Conservation (phyloP, 2,888 invertebrate genomes). For the Smittia sp. region DNA sequence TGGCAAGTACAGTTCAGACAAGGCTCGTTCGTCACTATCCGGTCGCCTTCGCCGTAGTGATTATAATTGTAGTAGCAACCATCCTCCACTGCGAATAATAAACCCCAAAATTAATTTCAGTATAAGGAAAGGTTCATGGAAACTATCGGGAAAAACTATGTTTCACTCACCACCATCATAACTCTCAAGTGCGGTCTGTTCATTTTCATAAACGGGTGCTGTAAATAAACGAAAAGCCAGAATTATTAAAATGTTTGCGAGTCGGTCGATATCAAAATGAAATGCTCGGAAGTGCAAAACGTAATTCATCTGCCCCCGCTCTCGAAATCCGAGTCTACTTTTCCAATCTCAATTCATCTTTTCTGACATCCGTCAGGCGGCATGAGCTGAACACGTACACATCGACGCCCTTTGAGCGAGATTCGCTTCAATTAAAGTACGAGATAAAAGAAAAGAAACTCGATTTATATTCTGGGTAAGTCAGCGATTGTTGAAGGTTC, state of each 20-base stretch:
- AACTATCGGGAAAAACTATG: slow-evolving; percentile 4
- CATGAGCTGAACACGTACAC: background rate
- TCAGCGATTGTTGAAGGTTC: background rate
- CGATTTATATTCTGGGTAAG: background rate
- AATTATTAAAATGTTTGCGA: slow-evolving; percentile 18
- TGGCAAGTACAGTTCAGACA: slow-evolving; percentile 95
- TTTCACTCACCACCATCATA: slow-evolving; percentile 38
- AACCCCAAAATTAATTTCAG: background rate
- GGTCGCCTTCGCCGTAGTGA: slow-evolving; percentile 88
- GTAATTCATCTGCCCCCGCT: background rate
- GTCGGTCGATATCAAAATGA: background rate
- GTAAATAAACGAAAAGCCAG: slow-evolving; percentile 20
- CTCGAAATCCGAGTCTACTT: background rate
- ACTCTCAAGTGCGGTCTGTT: slow-evolving; percentile 38
- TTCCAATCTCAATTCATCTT: slow-evolving; percentile 33
- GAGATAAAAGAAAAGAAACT: background rate
- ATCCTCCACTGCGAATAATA: slow-evolving; percentile 46
- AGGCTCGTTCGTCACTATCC: slow-evolving; percentile 92
- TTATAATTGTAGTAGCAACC: slow-evolving; percentile 94
- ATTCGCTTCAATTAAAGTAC: background rate
- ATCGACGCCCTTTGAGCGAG: background rate
- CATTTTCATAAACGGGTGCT: slow-evolving; percentile 39
- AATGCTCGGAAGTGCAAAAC: background rate
- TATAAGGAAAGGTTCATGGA: too few relatives aligned
- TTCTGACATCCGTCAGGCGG: background rate